These are phyloP conservation scores for Mus minutoides DNA, from an alignment of 2,797 vertebrate species.

Conservation along the genomic window DNA sequence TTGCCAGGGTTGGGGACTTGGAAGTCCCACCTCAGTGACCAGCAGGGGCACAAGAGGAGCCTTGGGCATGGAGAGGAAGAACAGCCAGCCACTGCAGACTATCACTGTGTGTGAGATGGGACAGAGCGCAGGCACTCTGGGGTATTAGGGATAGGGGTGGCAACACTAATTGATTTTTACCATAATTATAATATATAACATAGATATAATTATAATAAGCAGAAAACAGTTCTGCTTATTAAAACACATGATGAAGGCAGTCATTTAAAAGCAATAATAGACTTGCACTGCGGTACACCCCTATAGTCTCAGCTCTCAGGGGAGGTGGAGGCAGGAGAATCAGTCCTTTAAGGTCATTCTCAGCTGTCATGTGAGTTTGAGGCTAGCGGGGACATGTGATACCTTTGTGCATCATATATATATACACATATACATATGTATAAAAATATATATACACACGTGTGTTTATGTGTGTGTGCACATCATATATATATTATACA, in stretches of 20 bases:
- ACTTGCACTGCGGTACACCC: background rate
- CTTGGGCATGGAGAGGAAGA: background rate
- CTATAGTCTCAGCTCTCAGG: background rate
- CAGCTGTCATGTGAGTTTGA: background rate
- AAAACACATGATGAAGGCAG: background rate
- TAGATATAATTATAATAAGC: background rate
- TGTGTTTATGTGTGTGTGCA: background rate
- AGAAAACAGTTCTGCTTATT: background rate
- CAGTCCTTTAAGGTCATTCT: background rate
- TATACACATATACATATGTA: background rate
- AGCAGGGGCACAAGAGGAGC: background rate
- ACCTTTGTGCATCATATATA: background rate
- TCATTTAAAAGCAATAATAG: background rate
- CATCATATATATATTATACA: too few species aligned
- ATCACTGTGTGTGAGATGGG: background rate
- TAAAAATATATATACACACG: too few species aligned
- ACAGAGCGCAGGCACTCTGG: background rate
- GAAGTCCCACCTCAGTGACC: too few species aligned
- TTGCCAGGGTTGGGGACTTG: background rate
- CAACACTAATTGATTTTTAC: background rate
- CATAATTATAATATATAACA: background rate
- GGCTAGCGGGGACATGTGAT: background rate
- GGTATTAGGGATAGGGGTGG: background rate
- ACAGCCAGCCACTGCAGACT: too few species aligned
- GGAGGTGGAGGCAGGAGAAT: background rate